Evolutionary conservation across 2,888 invertebrate species (phyloP).

Genomic region (Liopterus haemorrhoidalis): DNA sequence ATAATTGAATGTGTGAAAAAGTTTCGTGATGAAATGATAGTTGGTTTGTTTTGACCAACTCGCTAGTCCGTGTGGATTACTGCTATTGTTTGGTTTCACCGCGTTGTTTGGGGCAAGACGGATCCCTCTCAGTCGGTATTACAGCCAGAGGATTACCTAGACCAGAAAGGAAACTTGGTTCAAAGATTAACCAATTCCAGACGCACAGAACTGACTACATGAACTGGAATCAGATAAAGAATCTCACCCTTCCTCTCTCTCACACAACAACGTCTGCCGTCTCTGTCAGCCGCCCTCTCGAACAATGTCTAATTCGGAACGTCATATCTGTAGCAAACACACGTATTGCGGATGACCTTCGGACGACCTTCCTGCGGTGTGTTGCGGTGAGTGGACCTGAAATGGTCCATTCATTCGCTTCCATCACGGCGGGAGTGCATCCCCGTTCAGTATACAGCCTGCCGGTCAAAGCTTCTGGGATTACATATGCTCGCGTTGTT

Average conservation of each 20-base stretch:
- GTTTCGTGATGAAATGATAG: slow-evolving; percentile 42
- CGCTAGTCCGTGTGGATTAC: slow-evolving; percentile 42
- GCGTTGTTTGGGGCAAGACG: slow-evolving; percentile 19
- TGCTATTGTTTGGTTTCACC: slow-evolving; percentile 39
- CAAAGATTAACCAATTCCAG: slow-evolving; percentile 42
- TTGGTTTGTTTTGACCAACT: slow-evolving; percentile 42
- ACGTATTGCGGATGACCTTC: too few species aligned
- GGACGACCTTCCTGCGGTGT: too few species aligned
- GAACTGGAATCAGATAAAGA: slow-evolving; percentile 42
- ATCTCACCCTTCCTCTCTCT: too few species aligned
- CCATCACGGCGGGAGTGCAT: background rate
- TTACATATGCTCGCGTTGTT: slow-evolving; percentile 17
- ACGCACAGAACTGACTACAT: slow-evolving; percentile 29
- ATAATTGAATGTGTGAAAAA: background rate
- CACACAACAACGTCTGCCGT: too few species aligned
- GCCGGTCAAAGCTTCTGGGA: slow-evolving; percentile 10
- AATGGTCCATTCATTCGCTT: background rate
- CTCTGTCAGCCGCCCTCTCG: slow-evolving; percentile 14
- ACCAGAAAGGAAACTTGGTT: slow-evolving; percentile 43
- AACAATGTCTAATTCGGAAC: slow-evolving; percentile 21
- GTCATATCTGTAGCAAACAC: too few species aligned
- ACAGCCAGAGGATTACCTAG: slow-evolving; percentile 41
- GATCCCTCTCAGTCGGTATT: slow-evolving; percentile 32
- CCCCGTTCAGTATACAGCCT: background rate
- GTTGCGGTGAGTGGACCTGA: too few species aligned